A percentile compares a stretch with the other conserved stretches of the same genome.
These are phyloP conservation scores for Phodopus roborovskii DNA, from an alignment of 2,113 vertebrate species.

Conservation along the genomic window DNA sequence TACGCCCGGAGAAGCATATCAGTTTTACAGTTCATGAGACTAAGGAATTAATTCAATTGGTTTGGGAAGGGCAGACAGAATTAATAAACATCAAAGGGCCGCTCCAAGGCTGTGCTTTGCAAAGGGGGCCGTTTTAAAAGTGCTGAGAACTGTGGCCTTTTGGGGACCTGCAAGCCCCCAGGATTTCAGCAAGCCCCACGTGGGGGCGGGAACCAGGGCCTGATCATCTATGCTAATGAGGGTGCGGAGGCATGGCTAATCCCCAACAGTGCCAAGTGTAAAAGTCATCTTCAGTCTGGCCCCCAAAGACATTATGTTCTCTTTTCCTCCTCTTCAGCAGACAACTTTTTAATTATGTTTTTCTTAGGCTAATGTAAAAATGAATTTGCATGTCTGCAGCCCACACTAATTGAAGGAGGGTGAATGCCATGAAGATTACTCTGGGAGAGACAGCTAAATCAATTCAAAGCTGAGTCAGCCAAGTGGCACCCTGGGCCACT, in stretches of 20 bases:
- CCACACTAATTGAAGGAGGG: neutral
- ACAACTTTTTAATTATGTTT: constrained; percentile 27
- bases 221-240: neutral
- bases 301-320: neutral
- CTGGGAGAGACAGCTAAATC: neutral
- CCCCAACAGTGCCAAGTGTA: neutral
- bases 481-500: fast-evolving
- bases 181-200: neutral
- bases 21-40: neutral
- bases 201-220: neutral
- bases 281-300: neutral
- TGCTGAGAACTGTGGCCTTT: no score
- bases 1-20: constrained; percentile 20
- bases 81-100: constrained; percentile 67
- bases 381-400: neutral
- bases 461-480: neutral
- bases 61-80: constrained; percentile 59
- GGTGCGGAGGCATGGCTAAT: neutral
- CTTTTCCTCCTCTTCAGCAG: neutral
- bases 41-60: neutral
- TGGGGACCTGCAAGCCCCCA: neutral
- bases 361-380: constrained; percentile 23
- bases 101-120: neutral
- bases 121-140: neutral
- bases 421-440: neutral